phyloP scores from a whole-genome alignment of 2,888 invertebrate genomes.

The Eupithecia exiguata region DNA sequence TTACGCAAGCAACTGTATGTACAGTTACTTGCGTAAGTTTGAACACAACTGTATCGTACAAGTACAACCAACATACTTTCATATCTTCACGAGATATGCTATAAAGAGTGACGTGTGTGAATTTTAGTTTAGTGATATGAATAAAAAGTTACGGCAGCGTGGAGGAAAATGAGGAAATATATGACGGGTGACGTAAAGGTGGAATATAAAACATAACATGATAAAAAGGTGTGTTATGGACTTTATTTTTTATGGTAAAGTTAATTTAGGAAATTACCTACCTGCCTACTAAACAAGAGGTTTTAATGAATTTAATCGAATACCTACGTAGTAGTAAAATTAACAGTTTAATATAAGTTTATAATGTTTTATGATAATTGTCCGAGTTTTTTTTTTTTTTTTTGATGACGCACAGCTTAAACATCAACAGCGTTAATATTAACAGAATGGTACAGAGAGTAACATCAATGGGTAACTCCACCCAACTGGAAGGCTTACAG shows the following conservation, averaged over 20 bases:
- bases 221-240: constrained; percentile 1
- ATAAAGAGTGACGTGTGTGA: constrained; percentile 10
- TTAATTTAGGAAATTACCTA: neutral
- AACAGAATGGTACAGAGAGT: too few species aligned
- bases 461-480: too few species aligned
- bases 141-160: constrained; percentile 6
- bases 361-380: too few species aligned
- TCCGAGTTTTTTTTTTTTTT: too few species aligned
- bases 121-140: constrained; percentile 9
- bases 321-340: too few species aligned
- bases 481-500: too few species aligned
- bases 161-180: constrained; percentile 5
- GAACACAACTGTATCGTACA: too few species aligned
- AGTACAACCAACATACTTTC: neutral
- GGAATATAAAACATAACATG: constrained; percentile 5
- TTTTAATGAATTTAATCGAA: too few species aligned
- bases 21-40: too few species aligned
- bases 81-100: constrained; percentile 7
- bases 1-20: constrained; percentile 6
- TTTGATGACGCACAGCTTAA: too few species aligned
- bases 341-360: too few species aligned
- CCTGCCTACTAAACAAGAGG: neutral
- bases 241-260: neutral
- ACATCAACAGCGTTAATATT: too few species aligned
- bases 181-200: constrained; percentile 10